A percentile compares a stretch with the other conserved stretches of the same genome.
phyloP scores from a whole-genome alignment of 1,140 invertebrate species.

The Wasmannia auropunctata region DNA sequence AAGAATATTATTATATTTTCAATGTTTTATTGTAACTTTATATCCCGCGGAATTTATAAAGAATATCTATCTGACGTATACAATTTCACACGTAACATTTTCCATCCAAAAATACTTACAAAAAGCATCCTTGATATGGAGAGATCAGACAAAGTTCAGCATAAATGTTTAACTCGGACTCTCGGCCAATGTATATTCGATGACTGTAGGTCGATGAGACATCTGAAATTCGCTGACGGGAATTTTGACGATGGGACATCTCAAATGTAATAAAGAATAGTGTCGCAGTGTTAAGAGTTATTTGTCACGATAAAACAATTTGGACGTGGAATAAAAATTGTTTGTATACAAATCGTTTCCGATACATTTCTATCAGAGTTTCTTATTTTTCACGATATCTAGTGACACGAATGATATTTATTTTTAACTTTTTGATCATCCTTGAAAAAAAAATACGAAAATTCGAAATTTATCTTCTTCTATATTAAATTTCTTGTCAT shows the following conservation, averaged over 20 bases:
- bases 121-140: background rate
- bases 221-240: constrained; percentile 2
- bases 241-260: constrained; percentile 19
- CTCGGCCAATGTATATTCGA: constrained; percentile 1
- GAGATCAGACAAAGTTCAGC: background rate
- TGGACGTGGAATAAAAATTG: background rate
- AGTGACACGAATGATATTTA: background rate
- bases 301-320: background rate
- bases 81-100: background rate
- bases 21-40: background rate
- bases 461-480: background rate
- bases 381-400: constrained; percentile 27
- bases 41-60: background rate
- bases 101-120: background rate
- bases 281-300: constrained; percentile 1
- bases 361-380: constrained; percentile 9
- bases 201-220: background rate
- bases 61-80: background rate
- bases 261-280: background rate
- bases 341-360: background rate
- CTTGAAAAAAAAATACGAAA: background rate
- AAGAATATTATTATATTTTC: background rate
- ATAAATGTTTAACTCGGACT: constrained; percentile 25
- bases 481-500: background rate
- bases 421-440: background rate